Evolutionary conservation across 2,797 vertebrate genomes (phyloP).

Genomic region (Caiman crocodilus): DNA sequence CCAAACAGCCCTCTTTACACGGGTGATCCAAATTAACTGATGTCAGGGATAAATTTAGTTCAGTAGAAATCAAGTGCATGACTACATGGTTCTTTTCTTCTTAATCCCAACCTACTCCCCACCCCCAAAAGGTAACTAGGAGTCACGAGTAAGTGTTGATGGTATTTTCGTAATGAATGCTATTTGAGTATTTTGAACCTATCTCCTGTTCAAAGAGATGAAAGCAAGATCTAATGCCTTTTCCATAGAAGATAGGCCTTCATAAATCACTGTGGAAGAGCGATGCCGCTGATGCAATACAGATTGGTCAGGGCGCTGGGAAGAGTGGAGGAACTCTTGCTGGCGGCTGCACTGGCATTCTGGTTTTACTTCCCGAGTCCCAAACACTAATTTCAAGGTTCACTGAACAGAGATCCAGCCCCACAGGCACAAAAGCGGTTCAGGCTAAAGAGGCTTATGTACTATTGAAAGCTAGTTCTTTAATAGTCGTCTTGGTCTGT

Average conservation of each 20-base stretch:
- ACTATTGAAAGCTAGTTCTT: slow-evolving; percentile 8
- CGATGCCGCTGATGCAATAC: background rate
- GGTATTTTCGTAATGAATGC: background rate
- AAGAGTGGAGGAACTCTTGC: background rate
- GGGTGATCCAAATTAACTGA: background rate
- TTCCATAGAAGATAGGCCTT: background rate
- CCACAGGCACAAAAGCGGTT: background rate
- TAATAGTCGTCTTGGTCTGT: slow-evolving; percentile 18
- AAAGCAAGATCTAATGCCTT: background rate
- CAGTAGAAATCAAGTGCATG: accelerated
- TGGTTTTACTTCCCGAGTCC: background rate
- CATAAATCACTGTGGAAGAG: background rate
- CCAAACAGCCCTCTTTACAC: accelerated
- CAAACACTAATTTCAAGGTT: background rate
- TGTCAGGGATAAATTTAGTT: background rate
- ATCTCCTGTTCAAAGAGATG: background rate
- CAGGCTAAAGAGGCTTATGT: slow-evolving; percentile 4
- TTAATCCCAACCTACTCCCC: background rate
- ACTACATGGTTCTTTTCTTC: background rate
- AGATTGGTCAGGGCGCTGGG: background rate
- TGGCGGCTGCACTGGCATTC: background rate
- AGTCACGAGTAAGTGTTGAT: accelerated
- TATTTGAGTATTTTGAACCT: background rate
- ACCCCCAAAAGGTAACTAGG: background rate
- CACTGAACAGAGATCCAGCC: background rate